Evolutionary conservation across 2,113 vertebrate species (phyloP).

Genomic region (Oreochromis aureus): DNA sequence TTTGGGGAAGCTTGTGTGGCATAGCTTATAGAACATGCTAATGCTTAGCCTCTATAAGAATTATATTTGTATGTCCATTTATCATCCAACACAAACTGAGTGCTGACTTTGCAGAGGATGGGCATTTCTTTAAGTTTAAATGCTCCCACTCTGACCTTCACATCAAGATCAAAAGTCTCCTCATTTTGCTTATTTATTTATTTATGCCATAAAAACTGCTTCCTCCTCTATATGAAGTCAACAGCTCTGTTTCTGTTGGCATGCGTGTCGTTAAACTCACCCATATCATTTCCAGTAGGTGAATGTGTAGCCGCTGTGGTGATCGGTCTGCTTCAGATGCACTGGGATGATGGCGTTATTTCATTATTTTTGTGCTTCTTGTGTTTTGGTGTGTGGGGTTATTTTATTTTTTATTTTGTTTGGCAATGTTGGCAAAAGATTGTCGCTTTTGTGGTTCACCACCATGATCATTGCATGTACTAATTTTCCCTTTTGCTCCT

Average conservation of each 20-base stretch:
- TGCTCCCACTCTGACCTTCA: not conserved
- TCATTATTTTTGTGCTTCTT: constrained; percentile 26
- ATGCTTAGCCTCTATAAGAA: constrained; percentile 4
- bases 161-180: not conserved
- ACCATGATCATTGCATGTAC: constrained; percentile 81
- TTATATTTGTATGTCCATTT: constrained; percentile 8
- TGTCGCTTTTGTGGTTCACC: constrained; percentile 69
- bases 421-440: constrained; percentile 29
- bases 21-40: not conserved
- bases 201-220: not conserved
- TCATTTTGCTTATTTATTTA: not conserved
- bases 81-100: constrained; percentile 34
- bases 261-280: constrained; percentile 17
- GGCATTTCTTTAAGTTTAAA: not conserved
- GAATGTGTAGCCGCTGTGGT: constrained; percentile 54
- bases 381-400: constrained; percentile 45
- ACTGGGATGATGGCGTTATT: constrained; percentile 39
- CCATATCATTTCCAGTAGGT: constrained; percentile 37
- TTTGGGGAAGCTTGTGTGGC: constrained; percentile 1
- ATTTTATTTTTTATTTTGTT: constrained; percentile 6
- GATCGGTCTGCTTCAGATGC: constrained; percentile 56
- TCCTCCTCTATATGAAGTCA: not conserved
- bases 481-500: constrained; percentile 75
- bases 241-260: constrained; percentile 32
- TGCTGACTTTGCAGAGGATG: constrained; percentile 1